Evolutionary conservation across 2,797 vertebrate species (phyloP).

Genomic region (Rhinogobio ventralis): DNA sequence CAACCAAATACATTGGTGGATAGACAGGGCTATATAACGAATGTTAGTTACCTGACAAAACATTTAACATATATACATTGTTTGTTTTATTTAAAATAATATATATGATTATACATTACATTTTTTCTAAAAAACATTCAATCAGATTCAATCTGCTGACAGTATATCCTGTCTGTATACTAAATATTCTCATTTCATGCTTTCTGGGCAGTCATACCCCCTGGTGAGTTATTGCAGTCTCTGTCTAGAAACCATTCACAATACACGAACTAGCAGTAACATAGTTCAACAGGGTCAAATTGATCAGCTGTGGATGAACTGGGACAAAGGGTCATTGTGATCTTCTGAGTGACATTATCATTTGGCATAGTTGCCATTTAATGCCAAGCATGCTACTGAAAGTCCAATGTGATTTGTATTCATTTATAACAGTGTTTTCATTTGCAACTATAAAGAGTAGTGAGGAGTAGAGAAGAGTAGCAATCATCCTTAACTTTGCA

Average conservation of each 20-base stretch:
- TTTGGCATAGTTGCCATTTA: neutral
- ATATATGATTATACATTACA: neutral
- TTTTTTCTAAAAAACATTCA: neutral
- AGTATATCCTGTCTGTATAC: neutral
- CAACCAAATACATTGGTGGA: neutral
- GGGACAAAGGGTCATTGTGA: constrained; percentile 16
- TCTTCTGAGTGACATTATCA: neutral
- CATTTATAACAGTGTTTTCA: neutral
- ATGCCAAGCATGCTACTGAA: neutral
- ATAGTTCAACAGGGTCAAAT: constrained; percentile 41
- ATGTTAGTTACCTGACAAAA: neutral
- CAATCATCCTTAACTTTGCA: neutral
- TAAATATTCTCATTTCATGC: neutral
- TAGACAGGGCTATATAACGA: neutral
- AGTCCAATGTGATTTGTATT: neutral
- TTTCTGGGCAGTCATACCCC: constrained; percentile 17
- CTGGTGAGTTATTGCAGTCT: constrained; percentile 32
- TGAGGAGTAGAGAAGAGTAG: too few species aligned
- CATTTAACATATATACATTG: neutral
- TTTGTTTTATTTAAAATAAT: neutral
- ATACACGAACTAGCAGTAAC: constrained; percentile 35
- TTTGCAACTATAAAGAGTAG: neutral
- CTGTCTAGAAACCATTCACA: constrained; percentile 21
- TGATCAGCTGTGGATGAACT: constrained; percentile 30
- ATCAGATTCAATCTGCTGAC: neutral